Evolutionary conservation across 2,113 vertebrate genomes (phyloP).

Genomic region (Tetraodon nigroviridis): DNA sequence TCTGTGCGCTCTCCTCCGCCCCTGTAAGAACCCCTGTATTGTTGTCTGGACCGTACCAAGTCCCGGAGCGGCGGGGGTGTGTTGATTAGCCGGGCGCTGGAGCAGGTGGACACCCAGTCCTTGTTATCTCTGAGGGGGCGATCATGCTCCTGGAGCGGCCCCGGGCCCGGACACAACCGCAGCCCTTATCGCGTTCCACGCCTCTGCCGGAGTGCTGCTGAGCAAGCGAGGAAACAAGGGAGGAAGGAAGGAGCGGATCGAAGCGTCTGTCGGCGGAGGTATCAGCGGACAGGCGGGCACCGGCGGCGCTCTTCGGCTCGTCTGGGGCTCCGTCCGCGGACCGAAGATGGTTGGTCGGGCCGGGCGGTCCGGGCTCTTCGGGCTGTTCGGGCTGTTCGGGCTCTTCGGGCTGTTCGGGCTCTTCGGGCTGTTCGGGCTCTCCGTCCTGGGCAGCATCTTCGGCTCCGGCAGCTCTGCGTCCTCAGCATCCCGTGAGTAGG

Average conservation of each 20-base stretch:
- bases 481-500: conserved; percentile 56
- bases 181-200: too few relatives aligned
- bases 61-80: conserved; percentile 29
- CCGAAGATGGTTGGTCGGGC: conserved; percentile 30
- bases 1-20: too few relatives aligned
- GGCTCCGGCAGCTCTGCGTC: conserved; percentile 31
- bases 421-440: conserved; percentile 27
- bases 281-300: background rate
- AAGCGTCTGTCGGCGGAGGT: background rate
- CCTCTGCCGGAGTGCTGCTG: background rate
- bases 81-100: too few relatives aligned
- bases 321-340: background rate
- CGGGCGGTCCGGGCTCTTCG: too few relatives aligned
- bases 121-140: too few relatives aligned
- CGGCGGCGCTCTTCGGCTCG: too few relatives aligned
- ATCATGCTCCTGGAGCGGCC: too few relatives aligned
- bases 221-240: background rate
- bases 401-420: too few relatives aligned
- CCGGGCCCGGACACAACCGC: too few relatives aligned
- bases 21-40: conserved; percentile 9
- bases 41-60: conserved; percentile 51
- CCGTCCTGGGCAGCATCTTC: conserved; percentile 43
- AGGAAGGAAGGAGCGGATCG: background rate
- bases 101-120: too few relatives aligned
- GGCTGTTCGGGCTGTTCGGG: too few relatives aligned